Conservation (phyloP, 2,888 invertebrate genomes). For the Andricus quercusramuli region DNA sequence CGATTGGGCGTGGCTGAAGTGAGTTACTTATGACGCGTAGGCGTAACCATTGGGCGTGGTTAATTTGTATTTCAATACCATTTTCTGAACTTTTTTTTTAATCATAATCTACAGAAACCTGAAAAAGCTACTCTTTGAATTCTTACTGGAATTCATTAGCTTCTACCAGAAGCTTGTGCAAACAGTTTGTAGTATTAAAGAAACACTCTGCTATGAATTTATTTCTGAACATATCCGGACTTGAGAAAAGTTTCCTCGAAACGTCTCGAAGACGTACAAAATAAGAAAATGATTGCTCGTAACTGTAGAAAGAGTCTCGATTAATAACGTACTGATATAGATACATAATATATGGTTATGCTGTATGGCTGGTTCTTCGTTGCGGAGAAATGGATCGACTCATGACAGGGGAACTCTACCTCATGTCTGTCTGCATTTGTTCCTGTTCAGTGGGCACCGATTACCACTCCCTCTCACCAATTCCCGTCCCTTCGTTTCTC, state of each 20-base stretch:
- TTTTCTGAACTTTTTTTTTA: too few species aligned
- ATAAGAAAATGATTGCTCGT: background rate
- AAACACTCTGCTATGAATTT: background rate
- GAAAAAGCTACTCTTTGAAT: background rate
- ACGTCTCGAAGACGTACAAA: background rate
- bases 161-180: background rate
- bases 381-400: slow-evolving; percentile 34
- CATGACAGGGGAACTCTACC: slow-evolving; percentile 55
- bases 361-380: slow-evolving; percentile 22
- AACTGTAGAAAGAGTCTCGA: slow-evolving; percentile 14
- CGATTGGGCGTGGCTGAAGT: too few species aligned
- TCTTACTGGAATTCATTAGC: background rate
- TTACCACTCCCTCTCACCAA: slow-evolving; percentile 65
- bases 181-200: background rate
- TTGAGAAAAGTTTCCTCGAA: background rate
- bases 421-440: slow-evolving; percentile 73
- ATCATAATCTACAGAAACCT: too few species aligned
- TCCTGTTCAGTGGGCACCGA: slow-evolving; percentile 73
- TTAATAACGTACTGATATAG: slow-evolving; percentile 9
- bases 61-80: background rate
- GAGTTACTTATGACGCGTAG: too few species aligned
- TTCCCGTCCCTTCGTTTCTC: slow-evolving; percentile 52
- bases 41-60: background rate
- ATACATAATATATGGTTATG: slow-evolving; percentile 20
- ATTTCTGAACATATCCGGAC: background rate